Evolutionary conservation across 2,888 invertebrate genomes (phyloP), one percentile per base, ranked within the genome.

Genomic region (Lamellibrachia satsuma): DNA sequence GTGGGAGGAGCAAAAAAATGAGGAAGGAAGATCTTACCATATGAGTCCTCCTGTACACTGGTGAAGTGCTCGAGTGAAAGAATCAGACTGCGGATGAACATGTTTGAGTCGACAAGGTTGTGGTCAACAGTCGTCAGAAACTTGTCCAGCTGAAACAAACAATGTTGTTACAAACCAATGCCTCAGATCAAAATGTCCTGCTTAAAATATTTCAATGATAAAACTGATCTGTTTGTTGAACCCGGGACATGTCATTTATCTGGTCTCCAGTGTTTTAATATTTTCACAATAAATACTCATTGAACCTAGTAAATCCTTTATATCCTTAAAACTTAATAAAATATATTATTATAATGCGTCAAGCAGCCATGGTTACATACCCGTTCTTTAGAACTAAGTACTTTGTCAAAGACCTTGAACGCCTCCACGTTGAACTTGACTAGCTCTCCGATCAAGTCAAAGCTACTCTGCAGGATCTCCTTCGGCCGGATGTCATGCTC

Each of bases 51-150:
- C 75, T 75, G 75, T 15, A 75, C 75, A 15, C 75, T 75, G 75
- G 75, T 93, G 93, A 97, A 96, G 93, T 96, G 96, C 94, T 96
- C 96, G 91, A 96, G 94, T 22, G 96, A 96, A 91, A 97, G 94
- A n/a, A 96, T 95, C 39, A 96, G 95, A 94, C 96, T 96, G 91
- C 96, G 95, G 92, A 97, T 96, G 94, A 97, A 96, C 97, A 97
- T 97, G 95, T 97, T 97, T 93, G 97, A 97, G 94, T 97, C 97
- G 1, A 97, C 96, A 52, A 97, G 94, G 93, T 96, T 96, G 93
- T 95, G 94, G 94, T 96, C 96, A 52, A 96, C 95, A 55, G 95
- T 95, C 91, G 93, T 94, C 92, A 96, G 94, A 93, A 96, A 96
- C 93, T 96, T 95, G 93, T 96, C 95, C 95, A 96, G 95, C 96